Percentiles rank a stretch among this genome's conserved stretches.
These are phyloP conservation scores for Phacellophora camtschatica DNA, from an alignment of 30 jellyfish, hydroid and myxozoan genomes.

Conservation along the genomic window DNA sequence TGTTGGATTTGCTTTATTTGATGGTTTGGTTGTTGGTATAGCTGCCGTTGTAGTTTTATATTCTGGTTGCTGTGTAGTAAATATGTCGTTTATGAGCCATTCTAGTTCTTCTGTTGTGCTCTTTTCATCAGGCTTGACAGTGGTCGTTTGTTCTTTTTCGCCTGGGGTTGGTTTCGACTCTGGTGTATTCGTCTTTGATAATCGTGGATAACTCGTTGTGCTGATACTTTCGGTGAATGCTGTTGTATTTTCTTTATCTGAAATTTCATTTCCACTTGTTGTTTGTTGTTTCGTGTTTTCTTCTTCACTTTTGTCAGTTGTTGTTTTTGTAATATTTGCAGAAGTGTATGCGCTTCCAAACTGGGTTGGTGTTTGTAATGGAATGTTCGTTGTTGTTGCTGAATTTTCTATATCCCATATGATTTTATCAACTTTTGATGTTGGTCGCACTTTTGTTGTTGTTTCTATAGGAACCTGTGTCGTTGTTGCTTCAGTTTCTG, in stretches of 20 bases:
- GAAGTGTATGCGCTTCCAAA: not conserved
- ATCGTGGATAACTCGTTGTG: not conserved
- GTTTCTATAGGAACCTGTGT: not conserved
- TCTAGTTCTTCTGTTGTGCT: slow-evolving; percentile 49
- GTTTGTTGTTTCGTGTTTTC: slow-evolving; percentile 10
- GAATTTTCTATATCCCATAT: not conserved
- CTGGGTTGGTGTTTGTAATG: not conserved
- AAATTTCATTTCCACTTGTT: slow-evolving; percentile 8
- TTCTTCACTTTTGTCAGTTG: slow-evolving; percentile 9
- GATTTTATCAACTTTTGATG: not conserved
- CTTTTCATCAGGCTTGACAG: not conserved
- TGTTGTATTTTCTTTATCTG: not conserved
- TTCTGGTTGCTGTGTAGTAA: slow-evolving; percentile 37
- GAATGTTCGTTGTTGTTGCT: not conserved
- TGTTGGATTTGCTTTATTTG: too few species aligned
- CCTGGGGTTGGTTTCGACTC: too few species aligned
- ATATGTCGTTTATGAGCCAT: slow-evolving; percentile 24
- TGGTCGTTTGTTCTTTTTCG: too few species aligned
- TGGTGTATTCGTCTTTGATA: not conserved
- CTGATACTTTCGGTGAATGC: slow-evolving; percentile 1
- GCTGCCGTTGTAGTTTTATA: not conserved
- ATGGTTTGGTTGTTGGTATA: too few species aligned
- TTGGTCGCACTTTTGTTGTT: not conserved
- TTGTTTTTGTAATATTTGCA: not conserved
- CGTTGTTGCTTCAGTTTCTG: not conserved